phyloP scores from a whole-genome alignment of 2,888 invertebrate genomes.

The Trachelus stipa region DNA sequence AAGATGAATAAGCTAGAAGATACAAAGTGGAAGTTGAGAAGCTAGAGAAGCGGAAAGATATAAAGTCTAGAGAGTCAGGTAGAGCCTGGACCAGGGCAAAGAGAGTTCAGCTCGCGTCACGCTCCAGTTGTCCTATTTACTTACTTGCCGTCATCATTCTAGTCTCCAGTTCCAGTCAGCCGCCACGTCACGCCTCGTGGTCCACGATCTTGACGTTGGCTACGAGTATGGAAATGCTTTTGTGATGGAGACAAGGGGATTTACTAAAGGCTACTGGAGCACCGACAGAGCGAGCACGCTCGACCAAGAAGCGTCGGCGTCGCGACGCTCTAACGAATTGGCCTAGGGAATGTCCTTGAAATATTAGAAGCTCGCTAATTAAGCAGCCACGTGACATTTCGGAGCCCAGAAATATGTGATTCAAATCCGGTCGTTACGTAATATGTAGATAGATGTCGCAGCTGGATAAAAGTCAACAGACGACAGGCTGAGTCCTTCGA shows the following conservation, averaged over 20 bases:
- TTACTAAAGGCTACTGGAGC: background rate
- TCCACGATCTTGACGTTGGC: background rate
- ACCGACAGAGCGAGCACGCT: background rate
- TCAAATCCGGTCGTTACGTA: background rate
- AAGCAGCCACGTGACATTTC: background rate
- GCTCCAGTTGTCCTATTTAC: conserved; percentile 8
- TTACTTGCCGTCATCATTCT: background rate
- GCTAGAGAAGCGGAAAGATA: background rate
- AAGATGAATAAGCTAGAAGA: background rate
- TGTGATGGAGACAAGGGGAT: background rate
- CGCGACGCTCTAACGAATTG: background rate
- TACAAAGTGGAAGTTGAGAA: background rate
- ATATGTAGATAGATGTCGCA: background rate
- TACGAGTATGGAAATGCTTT: background rate
- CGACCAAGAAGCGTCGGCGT: background rate
- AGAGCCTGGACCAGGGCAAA: conserved; percentile 20
- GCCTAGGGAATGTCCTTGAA: background rate
- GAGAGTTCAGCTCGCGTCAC: conserved; percentile 24
- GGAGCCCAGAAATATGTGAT: background rate
- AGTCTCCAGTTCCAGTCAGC: background rate
- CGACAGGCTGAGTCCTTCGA: background rate
- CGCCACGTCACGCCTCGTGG: background rate
- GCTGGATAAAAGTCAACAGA: background rate
- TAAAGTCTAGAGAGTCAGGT: background rate
- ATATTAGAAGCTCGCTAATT: background rate